These are phyloP conservation scores for Drosophila rubida DNA, from an alignment of 2,888 invertebrate genomes.

Conservation along the genomic window DNA sequence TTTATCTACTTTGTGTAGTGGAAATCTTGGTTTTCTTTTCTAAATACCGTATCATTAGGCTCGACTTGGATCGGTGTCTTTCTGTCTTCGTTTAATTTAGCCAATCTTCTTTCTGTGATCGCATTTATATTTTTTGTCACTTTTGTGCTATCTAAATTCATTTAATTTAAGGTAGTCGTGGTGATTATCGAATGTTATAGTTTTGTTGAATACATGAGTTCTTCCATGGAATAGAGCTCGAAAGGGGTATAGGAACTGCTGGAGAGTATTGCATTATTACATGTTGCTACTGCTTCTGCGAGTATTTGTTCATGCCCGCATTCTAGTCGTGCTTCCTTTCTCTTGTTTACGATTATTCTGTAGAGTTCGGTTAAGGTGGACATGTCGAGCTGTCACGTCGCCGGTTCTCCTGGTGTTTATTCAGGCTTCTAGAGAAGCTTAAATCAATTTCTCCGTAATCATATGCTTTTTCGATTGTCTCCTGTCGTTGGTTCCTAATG, in stretches of 20 bases:
- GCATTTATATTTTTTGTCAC: not conserved
- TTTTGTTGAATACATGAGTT: slow-evolving; percentile 18
- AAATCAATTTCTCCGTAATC: too few species aligned
- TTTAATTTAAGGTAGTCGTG: slow-evolving; percentile 17
- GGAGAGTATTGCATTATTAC: slow-evolving; percentile 17
- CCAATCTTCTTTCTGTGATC: slow-evolving; percentile 7
- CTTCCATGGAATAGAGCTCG: too few species aligned
- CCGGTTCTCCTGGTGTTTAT: too few species aligned
- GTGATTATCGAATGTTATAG: slow-evolving; percentile 19
- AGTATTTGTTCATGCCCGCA: slow-evolving; percentile 16
- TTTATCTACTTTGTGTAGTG: not conserved
- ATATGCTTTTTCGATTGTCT: too few species aligned
- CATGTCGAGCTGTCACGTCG: too few species aligned
- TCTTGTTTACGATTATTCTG: slow-evolving; percentile 15
- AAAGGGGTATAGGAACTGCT: slow-evolving; percentile 18
- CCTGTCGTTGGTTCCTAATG: too few species aligned
- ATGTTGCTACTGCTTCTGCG: slow-evolving; percentile 13
- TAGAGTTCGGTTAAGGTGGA: slow-evolving; percentile 28
- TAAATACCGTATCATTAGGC: not conserved
- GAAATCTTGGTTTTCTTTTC: not conserved
- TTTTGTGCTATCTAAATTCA: slow-evolving; percentile 7
- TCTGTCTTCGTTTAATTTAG: slow-evolving; percentile 3
- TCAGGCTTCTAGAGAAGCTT: too few species aligned
- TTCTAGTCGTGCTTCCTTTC: slow-evolving; percentile 13
- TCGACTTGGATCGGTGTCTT: slow-evolving; percentile 16